Conservation (phyloP, 2,888 invertebrate species). For the Mesopsocus fuscifrons region DNA sequence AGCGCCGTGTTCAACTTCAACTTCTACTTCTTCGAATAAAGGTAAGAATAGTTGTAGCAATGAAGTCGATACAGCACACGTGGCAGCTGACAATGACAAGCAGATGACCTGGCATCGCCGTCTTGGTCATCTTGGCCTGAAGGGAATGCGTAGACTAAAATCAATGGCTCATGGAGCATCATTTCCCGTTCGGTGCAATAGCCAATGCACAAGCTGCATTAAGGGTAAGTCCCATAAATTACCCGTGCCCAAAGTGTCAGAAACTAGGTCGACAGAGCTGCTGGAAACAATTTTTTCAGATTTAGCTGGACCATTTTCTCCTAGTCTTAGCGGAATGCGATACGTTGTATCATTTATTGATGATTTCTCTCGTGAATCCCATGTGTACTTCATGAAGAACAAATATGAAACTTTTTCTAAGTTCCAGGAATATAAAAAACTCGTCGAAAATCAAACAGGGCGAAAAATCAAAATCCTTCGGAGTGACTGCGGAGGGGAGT, state of each 20-base stretch:
- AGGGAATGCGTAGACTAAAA: not conserved
- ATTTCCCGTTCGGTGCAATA: not conserved
- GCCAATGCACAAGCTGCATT: not conserved
- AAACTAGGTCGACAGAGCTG: not conserved
- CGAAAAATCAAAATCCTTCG: not conserved
- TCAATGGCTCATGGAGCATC: not conserved
- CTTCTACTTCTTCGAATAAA: too few relatives aligned
- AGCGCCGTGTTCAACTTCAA: too few relatives aligned
- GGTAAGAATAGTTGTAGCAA: too few relatives aligned
- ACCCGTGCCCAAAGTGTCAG: not conserved
- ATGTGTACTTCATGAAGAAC: not conserved
- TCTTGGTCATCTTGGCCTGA: not conserved
- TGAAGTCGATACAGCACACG: too few relatives aligned
- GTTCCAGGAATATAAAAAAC: not conserved
- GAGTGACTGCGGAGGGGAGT: not conserved
- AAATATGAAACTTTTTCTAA: not conserved
- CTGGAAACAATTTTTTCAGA: not conserved
- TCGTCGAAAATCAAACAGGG: not conserved
- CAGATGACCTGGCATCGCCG: constrained; percentile 6
- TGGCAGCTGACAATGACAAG: too few relatives aligned
- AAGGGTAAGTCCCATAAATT: not conserved
- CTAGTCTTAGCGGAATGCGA: not conserved
- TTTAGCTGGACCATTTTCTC: not conserved
- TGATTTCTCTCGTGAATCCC: not conserved
- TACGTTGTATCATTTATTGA: constrained; percentile 1